A percentile compares a stretch with the other conserved stretches of the same genome.
phyloP scores from a whole-genome alignment of 2,888 invertebrate genomes.

The Meganola albula region DNA sequence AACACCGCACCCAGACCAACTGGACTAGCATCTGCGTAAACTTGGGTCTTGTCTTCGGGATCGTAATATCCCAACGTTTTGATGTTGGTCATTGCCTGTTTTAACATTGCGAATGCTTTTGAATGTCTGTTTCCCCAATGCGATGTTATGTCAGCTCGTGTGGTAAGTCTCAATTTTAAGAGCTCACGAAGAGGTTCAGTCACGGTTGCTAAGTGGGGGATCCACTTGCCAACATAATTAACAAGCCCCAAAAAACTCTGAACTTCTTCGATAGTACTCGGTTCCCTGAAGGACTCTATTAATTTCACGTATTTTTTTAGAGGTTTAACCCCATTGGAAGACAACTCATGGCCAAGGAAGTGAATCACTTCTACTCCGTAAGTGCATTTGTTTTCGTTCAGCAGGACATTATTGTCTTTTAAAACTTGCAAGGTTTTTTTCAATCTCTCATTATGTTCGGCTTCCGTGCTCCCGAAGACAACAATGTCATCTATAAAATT shows the following conservation, averaged over 20 bases:
- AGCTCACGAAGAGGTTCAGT: slow-evolving; percentile 3
- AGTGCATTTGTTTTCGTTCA: slow-evolving; percentile 4
- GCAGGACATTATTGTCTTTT: background rate
- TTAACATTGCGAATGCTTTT: background rate
- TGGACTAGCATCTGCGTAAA: slow-evolving; percentile 5
- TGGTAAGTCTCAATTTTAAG: no score
- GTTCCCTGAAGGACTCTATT: slow-evolving; percentile 15
- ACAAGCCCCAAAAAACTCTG: slow-evolving; percentile 32
- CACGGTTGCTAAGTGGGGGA: slow-evolving; percentile 1
- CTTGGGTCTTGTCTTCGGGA: no score
- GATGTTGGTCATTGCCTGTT: background rate
- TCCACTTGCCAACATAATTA: slow-evolving; percentile 18
- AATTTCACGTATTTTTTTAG: no score
- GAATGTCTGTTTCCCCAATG: background rate
- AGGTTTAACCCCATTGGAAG: no score
- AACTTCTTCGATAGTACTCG: slow-evolving; percentile 21
- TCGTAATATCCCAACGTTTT: no score
- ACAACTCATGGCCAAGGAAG: no score
- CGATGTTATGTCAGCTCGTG: no score
- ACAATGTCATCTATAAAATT: slow-evolving; percentile 33
- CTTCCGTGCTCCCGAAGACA: slow-evolving; percentile 13
- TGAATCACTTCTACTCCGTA: background rate
- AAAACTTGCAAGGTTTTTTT: slow-evolving; percentile 1
- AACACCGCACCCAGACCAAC: slow-evolving; percentile 2
- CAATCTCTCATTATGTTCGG: slow-evolving; percentile 5